A percentile compares a stretch with the other conserved stretches of the same genome.
Evolutionary conservation across 2,797 vertebrate genomes (phyloP).

Genomic region (Antrozous pallidus): DNA sequence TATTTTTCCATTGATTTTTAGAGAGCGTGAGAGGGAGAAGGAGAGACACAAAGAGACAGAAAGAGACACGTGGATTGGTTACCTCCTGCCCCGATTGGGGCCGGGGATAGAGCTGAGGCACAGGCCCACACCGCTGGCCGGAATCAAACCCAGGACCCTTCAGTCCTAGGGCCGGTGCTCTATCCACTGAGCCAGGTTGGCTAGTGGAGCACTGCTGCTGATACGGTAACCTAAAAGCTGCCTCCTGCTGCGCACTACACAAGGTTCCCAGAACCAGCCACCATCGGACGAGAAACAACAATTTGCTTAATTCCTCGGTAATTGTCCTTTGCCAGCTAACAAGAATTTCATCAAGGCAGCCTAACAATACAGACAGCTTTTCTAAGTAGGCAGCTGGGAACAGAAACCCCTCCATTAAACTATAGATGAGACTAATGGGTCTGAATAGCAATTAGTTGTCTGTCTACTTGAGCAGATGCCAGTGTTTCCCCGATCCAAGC

Average conservation of each 20-base stretch:
- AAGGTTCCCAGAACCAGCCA: not conserved
- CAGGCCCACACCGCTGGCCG: no score
- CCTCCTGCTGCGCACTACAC: not conserved
- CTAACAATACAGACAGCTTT: constrained; percentile 23
- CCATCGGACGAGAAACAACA: constrained; percentile 41
- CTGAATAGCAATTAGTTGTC: constrained; percentile 51
- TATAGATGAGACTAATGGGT: constrained; percentile 53
- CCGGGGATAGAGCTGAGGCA: no score
- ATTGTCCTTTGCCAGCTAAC: constrained; percentile 63
- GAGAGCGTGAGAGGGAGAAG: no score
- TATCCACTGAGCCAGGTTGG: no score
- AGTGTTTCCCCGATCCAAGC: not conserved
- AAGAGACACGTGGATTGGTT: no score
- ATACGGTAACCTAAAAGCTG: not conserved
- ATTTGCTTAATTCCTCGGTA: constrained; percentile 61
- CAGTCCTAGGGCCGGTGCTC: no score
- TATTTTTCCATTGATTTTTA: no score
- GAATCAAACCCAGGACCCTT: no score
- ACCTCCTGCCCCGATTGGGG: no score
- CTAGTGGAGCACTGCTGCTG: not conserved
- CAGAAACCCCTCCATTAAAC: constrained; percentile 52
- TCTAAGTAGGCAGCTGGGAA: constrained; percentile 37
- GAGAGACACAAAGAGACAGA: no score
- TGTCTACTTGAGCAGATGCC: constrained; percentile 56
- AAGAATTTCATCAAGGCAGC: not conserved